A percentile compares a stretch with the other conserved stretches of the same genome.
Evolutionary conservation across 1,140 invertebrate species (phyloP).

Genomic region (Drosophila setifemur): DNA sequence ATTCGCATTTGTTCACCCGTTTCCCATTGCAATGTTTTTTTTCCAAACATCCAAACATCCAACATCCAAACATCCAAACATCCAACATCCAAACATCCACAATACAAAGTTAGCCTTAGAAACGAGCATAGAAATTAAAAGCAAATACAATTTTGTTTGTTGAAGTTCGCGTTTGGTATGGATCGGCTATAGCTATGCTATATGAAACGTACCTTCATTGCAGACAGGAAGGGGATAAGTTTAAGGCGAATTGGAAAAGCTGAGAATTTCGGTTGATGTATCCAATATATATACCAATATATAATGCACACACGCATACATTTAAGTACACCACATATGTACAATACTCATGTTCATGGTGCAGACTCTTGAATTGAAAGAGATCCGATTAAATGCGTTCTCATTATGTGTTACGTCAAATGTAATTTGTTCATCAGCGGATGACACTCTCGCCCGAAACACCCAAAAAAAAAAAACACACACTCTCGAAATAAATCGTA

Average conservation of each 20-base stretch:
- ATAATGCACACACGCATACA: neutral
- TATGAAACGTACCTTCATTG: slow-evolving; percentile 4
- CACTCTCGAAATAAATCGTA: slow-evolving; percentile 44
- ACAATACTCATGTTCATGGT: slow-evolving; percentile 47
- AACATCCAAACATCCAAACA: neutral
- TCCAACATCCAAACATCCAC: neutral
- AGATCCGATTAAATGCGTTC: slow-evolving; percentile 14
- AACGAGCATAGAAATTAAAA: slow-evolving; percentile 6
- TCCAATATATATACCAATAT: neutral
- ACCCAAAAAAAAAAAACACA: slow-evolving; percentile 30
- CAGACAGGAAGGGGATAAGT: neutral
- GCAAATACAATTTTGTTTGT: slow-evolving; percentile 20
- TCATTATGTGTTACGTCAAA: slow-evolving; percentile 46
- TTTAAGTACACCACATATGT: slow-evolving; percentile 33
- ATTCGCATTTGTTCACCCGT: neutral
- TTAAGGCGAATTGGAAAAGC: neutral
- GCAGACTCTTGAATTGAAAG: neutral
- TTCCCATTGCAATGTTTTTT: too few relatives aligned
- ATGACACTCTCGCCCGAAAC: slow-evolving; percentile 38
- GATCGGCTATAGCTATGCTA: slow-evolving; percentile 8
- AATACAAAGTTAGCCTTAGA: slow-evolving; percentile 9
- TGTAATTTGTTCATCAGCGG: slow-evolving; percentile 42
- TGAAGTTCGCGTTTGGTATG: slow-evolving; percentile 16
- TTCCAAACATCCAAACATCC: neutral
- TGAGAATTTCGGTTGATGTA: neutral